phyloP scores from a whole-genome alignment of 2,797 vertebrate species.

The Sciurus carolinensis region DNA sequence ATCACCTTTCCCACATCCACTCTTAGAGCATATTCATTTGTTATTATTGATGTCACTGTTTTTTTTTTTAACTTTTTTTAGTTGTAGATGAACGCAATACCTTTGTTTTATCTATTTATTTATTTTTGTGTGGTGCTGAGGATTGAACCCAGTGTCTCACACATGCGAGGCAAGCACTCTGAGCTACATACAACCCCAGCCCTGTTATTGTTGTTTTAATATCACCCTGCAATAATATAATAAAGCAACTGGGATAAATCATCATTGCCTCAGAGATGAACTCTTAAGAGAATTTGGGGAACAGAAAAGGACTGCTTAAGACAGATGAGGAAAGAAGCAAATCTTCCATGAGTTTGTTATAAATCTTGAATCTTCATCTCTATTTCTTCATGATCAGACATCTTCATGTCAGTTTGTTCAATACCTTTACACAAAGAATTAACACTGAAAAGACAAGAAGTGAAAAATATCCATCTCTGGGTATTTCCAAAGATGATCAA shows the following conservation, averaged over 20 bases:
- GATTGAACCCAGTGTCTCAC: too few species aligned
- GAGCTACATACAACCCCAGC: too few species aligned
- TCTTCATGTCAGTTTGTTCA: neutral
- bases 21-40: neutral
- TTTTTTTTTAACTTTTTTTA: too few species aligned
- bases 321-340: neutral
- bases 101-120: too few species aligned
- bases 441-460: neutral
- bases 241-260: neutral
- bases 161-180: too few species aligned
- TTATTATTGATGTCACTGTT: neutral
- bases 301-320: neutral
- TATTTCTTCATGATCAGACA: neutral
- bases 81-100: too few species aligned
- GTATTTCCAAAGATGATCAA: slow-evolving; percentile 15
- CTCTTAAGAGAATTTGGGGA: neutral
- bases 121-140: too few species aligned
- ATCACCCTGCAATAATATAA: neutral
- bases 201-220: neutral
- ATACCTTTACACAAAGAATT: neutral
- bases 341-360: too few species aligned
- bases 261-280: neutral
- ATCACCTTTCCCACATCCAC: neutral
- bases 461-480: neutral
- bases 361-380: neutral